Conservation (phyloP, 2,113 vertebrate genomes). For the Sinocyclocheilus anophthalmus region DNA sequence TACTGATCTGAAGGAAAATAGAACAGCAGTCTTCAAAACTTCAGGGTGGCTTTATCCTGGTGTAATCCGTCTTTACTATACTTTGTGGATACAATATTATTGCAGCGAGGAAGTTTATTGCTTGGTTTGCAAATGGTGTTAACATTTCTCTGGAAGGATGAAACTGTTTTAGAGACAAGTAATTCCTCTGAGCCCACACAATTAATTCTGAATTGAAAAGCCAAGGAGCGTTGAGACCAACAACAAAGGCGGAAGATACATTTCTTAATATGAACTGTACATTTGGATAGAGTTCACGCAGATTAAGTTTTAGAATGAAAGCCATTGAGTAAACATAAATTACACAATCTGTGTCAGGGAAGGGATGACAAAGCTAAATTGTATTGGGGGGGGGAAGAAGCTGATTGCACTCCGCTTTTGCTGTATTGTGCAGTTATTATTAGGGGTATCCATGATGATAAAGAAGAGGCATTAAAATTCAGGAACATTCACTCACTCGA, state of each 20-base stretch:
- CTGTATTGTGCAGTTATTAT: conserved; percentile 17
- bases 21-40: background rate
- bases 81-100: conserved; percentile 30
- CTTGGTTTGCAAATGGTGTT: conserved; percentile 33
- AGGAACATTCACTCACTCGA: conserved; percentile 19
- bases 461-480: conserved; percentile 44
- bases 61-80: conserved; percentile 1
- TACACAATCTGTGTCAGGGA: background rate
- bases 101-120: conserved; percentile 25
- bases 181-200: conserved; percentile 24
- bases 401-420: background rate
- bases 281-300: background rate
- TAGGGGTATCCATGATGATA: conserved; percentile 26
- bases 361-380: background rate
- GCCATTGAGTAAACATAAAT: background rate
- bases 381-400: background rate
- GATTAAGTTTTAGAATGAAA: conserved; percentile 28
- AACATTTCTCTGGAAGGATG: conserved; percentile 5
- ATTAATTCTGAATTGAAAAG: conserved; percentile 34
- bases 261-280: conserved; percentile 1
- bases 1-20: background rate
- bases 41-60: background rate
- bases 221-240: conserved; percentile 30
- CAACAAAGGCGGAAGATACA: conserved; percentile 5
- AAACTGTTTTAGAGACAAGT: background rate